phyloP scores from a whole-genome alignment of 1,140 invertebrate species.

The Himalopsyche phryganea region DNA sequence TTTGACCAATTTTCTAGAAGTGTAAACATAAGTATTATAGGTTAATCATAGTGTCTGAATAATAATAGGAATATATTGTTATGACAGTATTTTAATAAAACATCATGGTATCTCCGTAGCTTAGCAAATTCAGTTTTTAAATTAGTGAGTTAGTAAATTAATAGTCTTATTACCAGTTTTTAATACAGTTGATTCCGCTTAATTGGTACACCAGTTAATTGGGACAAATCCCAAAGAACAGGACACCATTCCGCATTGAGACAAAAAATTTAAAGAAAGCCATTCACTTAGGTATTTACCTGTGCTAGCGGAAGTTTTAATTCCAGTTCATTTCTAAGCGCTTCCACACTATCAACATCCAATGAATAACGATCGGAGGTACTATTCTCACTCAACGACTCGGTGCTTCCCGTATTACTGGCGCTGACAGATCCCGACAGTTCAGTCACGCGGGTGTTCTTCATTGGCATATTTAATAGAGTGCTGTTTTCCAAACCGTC shows the following conservation, averaged over 20 bases:
- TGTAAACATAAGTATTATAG: neutral
- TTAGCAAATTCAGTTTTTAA: no score
- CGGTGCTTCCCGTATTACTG: slow-evolving; percentile 39
- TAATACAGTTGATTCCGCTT: no score
- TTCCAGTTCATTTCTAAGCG: slow-evolving; percentile 65
- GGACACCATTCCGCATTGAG: no score
- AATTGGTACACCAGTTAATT: no score
- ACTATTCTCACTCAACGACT: slow-evolving; percentile 47
- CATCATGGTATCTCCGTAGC: no score
- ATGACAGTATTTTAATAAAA: no score
- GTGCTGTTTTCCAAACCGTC: slow-evolving; percentile 22
- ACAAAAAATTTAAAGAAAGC: no score
- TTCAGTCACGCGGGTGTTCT: slow-evolving; percentile 25
- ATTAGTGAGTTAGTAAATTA: no score
- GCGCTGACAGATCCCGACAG: slow-evolving; percentile 34
- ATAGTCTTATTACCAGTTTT: no score
- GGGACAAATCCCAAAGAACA: no score
- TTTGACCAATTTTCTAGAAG: slow-evolving; percentile 26
- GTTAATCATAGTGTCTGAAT: neutral
- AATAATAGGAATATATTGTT: neutral
- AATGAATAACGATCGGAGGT: slow-evolving; percentile 58
- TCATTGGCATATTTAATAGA: slow-evolving; percentile 24
- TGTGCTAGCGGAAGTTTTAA: slow-evolving; percentile 68
- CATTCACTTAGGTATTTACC: no score
- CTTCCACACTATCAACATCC: slow-evolving; percentile 67